Evolutionary conservation across 2,113 vertebrate species (phyloP).

Genomic region (Tachysurus vachellii): DNA sequence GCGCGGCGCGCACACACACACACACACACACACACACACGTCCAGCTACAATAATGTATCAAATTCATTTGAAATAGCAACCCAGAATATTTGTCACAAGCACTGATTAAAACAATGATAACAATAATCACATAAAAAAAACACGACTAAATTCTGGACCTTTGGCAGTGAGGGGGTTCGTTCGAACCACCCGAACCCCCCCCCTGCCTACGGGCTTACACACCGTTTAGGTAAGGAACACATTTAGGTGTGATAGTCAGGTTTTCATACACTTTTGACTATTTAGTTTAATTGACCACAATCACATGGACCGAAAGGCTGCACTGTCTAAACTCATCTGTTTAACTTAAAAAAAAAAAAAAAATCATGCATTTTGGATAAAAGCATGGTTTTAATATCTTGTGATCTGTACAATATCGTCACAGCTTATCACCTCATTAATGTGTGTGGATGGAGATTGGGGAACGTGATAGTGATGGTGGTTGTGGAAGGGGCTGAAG

Average conservation of each 20-base stretch:
- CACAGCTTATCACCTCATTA: background rate
- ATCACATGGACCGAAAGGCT: background rate
- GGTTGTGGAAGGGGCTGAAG: slow-evolving; percentile 12
- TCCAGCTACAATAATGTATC: too few relatives aligned
- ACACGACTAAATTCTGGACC: too few relatives aligned
- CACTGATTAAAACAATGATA: too few relatives aligned
- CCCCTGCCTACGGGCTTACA: too few relatives aligned
- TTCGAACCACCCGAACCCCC: too few relatives aligned
- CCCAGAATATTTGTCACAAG: too few relatives aligned
- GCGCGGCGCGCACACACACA: too few relatives aligned
- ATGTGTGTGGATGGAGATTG: background rate
- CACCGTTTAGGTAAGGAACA: background rate
- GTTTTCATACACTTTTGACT: background rate
- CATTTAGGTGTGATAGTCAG: background rate
- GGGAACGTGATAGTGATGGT: slow-evolving; percentile 44
- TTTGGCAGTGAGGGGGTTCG: too few relatives aligned
- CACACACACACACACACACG: too few relatives aligned
- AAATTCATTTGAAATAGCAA: too few relatives aligned
- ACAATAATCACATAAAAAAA: too few relatives aligned
- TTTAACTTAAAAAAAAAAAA: background rate
- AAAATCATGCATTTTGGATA: background rate
- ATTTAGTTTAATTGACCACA: too few relatives aligned
- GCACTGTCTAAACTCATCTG: background rate
- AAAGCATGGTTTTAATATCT: background rate
- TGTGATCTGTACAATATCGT: background rate